Evolutionary conservation across 2,888 invertebrate genomes (phyloP).

Genomic region (Exocentrus adspersus): DNA sequence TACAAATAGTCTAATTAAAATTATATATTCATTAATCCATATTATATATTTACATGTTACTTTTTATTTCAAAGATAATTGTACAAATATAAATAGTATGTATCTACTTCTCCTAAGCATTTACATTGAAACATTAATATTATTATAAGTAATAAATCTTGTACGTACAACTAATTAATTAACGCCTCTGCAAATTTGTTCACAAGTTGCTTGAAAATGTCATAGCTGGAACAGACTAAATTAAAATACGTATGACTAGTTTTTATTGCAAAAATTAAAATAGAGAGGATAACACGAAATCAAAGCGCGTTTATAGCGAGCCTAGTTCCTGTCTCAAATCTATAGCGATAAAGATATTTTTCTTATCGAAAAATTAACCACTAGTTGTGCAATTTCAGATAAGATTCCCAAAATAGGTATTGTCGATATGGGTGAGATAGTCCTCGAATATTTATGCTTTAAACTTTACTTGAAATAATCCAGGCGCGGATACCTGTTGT

Average conservation of each 20-base stretch:
- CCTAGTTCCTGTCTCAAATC: no score
- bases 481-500: no score
- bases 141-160: not conserved
- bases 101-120: not conserved
- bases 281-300: not conserved
- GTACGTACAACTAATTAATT: not conserved
- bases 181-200: not conserved
- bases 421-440: no score
- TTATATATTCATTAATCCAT: slow-evolving; percentile 9
- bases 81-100: slow-evolving; percentile 14
- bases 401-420: no score
- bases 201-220: not conserved
- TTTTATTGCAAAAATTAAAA: slow-evolving; percentile 18
- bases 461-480: no score
- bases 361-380: no score
- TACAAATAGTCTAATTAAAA: not conserved
- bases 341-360: no score
- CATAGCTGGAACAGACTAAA: not conserved
- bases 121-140: no score
- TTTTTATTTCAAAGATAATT: slow-evolving; percentile 6
- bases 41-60: not conserved
- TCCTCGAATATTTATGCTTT: no score
- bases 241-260: slow-evolving; percentile 17
- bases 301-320: no score
- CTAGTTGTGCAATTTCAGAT: no score